These are phyloP conservation scores for Heloderma charlesbogerti DNA, from an alignment of 2,113 vertebrate species.

Conservation along the genomic window DNA sequence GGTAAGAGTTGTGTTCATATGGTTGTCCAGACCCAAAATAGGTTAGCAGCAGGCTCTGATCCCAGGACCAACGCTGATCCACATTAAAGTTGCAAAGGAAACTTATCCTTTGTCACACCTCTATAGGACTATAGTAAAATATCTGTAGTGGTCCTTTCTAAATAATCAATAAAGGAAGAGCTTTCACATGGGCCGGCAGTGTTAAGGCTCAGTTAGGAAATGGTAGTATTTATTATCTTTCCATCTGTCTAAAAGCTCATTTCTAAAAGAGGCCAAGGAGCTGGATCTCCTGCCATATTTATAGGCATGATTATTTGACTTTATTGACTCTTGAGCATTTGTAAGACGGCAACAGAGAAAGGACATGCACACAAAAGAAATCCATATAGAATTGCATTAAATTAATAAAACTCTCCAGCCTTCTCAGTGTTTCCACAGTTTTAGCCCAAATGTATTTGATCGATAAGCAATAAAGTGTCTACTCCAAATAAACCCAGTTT, in stretches of 20 bases:
- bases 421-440: constrained; percentile 52
- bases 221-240: constrained; percentile 61
- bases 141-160: constrained; percentile 48
- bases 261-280: constrained; percentile 54
- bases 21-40: constrained; percentile 19
- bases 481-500: constrained; percentile 53
- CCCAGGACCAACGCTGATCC: constrained; percentile 37
- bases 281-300: constrained; percentile 65
- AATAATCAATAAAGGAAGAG: constrained; percentile 57
- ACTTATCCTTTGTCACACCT: constrained; percentile 36
- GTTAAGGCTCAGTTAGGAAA: constrained; percentile 63
- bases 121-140: constrained; percentile 36
- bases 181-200: constrained; percentile 50
- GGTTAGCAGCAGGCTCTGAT: constrained; percentile 33
- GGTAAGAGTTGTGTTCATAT: constrained; percentile 36
- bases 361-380: constrained; percentile 40
- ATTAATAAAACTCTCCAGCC: constrained; percentile 27
- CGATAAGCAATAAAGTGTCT: constrained; percentile 65
- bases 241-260: constrained; percentile 46
- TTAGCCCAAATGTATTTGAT: constrained; percentile 43
- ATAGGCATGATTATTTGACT: constrained; percentile 32
- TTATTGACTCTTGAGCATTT: constrained; percentile 26
- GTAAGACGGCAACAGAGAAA: constrained; percentile 40
- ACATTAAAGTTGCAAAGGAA: constrained; percentile 38
- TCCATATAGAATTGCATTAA: constrained; percentile 12